phyloP scores from a whole-genome alignment of 2,888 invertebrate genomes.

The Caenorhabditis macrosperma region DNA sequence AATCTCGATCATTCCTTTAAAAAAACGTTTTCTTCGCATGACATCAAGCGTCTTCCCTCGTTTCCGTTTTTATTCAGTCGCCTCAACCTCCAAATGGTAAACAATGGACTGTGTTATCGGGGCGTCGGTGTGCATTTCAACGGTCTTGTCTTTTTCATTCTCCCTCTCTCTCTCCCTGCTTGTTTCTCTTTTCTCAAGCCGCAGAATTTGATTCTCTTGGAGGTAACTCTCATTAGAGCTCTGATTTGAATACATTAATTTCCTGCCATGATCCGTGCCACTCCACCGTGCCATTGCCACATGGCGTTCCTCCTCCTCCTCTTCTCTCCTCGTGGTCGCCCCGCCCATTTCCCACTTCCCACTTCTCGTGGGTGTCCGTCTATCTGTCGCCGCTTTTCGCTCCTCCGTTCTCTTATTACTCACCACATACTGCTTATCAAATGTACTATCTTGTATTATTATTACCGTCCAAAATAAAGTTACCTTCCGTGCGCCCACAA shows the following conservation, averaged over 20 bases:
- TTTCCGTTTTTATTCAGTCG: conserved; percentile 25
- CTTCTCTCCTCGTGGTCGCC: neutral
- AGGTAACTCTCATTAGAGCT: conserved; percentile 34
- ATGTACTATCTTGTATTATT: conserved; percentile 26
- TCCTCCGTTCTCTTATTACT: conserved; percentile 17
- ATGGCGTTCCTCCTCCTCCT: conserved; percentile 22
- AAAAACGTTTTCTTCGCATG: conserved; percentile 9
- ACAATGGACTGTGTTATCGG: conserved; percentile 56
- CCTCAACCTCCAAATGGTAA: conserved; percentile 56
- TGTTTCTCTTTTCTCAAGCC: conserved; percentile 12
- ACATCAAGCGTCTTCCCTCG: conserved; percentile 23
- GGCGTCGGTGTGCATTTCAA: conserved; percentile 59
- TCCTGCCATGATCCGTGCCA: conserved; percentile 43
- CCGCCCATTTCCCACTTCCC: conserved; percentile 34
- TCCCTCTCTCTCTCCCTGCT: conserved; percentile 1
- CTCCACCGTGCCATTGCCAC: conserved; percentile 38
- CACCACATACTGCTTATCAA: conserved; percentile 20
- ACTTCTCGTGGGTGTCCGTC: conserved; percentile 16
- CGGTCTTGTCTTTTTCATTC: conserved; percentile 26
- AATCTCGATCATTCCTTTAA: too few relatives aligned
- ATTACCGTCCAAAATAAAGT: neutral
- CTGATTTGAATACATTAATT: conserved; percentile 49
- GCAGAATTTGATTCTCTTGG: conserved; percentile 23
- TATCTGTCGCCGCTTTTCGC: conserved; percentile 6
- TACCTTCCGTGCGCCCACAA: conserved; percentile 2